Evolutionary conservation across 2,113 vertebrate genomes (phyloP).

Genomic region (rat (Rattus norvegicus)): GRCr8 NC_086031.1:84921001-84921500

Average conservation of each 20-base stretch:
- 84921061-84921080: background rate
- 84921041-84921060: background rate
- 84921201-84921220: background rate
- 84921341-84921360: background rate
- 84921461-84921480: background rate
- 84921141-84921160: background rate
- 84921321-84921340: background rate
- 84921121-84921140: background rate
- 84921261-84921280: background rate
- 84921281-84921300: background rate
- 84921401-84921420: background rate
- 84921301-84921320: background rate
- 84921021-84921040: background rate
- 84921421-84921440: background rate
- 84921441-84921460: background rate
- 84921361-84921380: background rate
- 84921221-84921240: slow-evolving; percentile 2
- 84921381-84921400: background rate
- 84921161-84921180: background rate
- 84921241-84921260: background rate
- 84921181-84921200: background rate
- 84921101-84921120: background rate
- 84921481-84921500: background rate
- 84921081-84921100: slow-evolving; percentile 6
- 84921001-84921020: background rate